Base-by-base conservation (phyloP, 2,888 invertebrate species). In the Bellardia bayeri region DNA sequence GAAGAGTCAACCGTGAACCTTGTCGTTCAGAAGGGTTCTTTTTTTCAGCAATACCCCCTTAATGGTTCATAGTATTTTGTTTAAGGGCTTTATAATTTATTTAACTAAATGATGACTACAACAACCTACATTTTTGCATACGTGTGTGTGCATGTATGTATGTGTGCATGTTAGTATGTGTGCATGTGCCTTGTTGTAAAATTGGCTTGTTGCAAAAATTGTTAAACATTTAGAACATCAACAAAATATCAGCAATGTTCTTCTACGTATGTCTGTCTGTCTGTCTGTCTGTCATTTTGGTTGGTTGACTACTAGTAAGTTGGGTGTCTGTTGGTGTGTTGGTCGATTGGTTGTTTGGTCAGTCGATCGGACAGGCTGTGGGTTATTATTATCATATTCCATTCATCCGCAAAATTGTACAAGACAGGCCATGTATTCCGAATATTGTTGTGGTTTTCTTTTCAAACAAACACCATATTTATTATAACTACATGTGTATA, bases 381-480 rank as follows among this genome's bases (percentile, higher is more conserved):
- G 74, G 85, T 82, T 82, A 82, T 85, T 87, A 87, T 87, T 87
- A 79, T 87, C 87, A 87, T 87, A 87, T 87, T 85, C 85, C 84
- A 87, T 80, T 87, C 87, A 87, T 87, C 87, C 87, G 85, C 64
- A 85, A 85, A 87, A 87, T 85, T 87, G 75, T 82, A 87, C 87
- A 87, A 85, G 87, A 87, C 87, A 87, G 82, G 63, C 40, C 82
- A 75, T 82, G 85, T 87, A 82, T 54, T 79, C 33, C 37, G 30
- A 87, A 71, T 75, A 85, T 64, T 63, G 79, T 85, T 87, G 85
- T 85, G 82, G 85, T 82, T 82, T 54, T 71, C 37, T 7, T 56
- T 58, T 1, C 3, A 33, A 13, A n/a, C 58, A 13, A 7, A 11
- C 8, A 8, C 16, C 14, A 8, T 42, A 23, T 23, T 23, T 23